A percentile compares a stretch with the other conserved stretches of the same genome.
phyloP scores from a whole-genome alignment of 2,888 invertebrate genomes.

The Limnephilus auricula region DNA sequence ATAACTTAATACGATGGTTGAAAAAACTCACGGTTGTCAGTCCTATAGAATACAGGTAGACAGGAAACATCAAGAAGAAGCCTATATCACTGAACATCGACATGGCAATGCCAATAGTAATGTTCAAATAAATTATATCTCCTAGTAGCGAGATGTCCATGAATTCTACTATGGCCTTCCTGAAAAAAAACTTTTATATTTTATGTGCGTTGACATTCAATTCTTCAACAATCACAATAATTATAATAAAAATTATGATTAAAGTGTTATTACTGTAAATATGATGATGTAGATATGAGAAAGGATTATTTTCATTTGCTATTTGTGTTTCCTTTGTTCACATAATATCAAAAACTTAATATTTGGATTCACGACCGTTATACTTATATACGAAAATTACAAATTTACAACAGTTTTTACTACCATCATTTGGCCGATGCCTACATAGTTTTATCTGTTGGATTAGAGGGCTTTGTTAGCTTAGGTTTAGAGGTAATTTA shows the following conservation, averaged over 20 bases:
- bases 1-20: neutral
- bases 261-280: neutral
- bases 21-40: slow-evolving; percentile 53
- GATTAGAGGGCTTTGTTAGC: neutral
- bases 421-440: too few relatives aligned
- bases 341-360: neutral
- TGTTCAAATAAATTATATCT: slow-evolving; percentile 76
- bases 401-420: too few relatives aligned
- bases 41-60: slow-evolving; percentile 50
- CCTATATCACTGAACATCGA: slow-evolving; percentile 76
- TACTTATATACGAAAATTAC: too few relatives aligned
- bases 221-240: neutral
- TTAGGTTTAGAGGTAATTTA: neutral
- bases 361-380: neutral
- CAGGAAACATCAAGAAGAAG: slow-evolving; percentile 58
- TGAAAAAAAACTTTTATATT: slow-evolving; percentile 43
- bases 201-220: neutral
- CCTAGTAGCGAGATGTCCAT: slow-evolving; percentile 76
- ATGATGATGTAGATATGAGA: neutral
- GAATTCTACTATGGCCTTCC: slow-evolving; percentile 71
- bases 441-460: too few relatives aligned
- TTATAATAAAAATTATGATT: neutral
- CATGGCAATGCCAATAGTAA: slow-evolving; percentile 78
- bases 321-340: too few relatives aligned
- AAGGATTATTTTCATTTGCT: neutral